Base-by-base conservation (phyloP, 2,113 vertebrate genomes). In the Sinocyclocheilus rhinocerous region DNA sequence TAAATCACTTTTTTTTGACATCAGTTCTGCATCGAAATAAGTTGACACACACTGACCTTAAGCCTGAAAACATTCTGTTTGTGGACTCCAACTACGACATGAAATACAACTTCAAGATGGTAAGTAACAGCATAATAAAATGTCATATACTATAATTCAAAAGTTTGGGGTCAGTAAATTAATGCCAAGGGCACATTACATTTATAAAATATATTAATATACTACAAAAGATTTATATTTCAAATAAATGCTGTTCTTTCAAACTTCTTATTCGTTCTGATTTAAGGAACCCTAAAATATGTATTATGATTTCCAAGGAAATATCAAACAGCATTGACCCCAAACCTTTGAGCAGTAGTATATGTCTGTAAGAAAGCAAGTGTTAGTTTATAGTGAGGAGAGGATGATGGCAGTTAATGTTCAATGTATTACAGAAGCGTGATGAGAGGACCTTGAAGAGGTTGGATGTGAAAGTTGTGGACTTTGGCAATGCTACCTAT, bases 41-140 rank as follows among this genome's bases (percentile, higher is more conserved):
- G 88, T 93, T 99, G 89, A 99, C 97, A 57, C 98, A 99, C 92
- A 99, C 98, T 42, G 98, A 99, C 92, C 92, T 99, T 90, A 99
- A 99, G 89, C 98, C 98, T 84, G 98, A 99, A 95, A 99, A 99
- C 91, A 99, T 99, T 91, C 95, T 99, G 76, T 98, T 99, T 93
- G 96, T 99, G 90, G 94, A 97, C 84, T 97, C 97, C 69, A 96
- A 97, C 88, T 98, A 97, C 88, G 90, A 96, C 76, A 93, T 99
- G 85, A 94, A 96, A 86, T 99, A 98, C 88, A 98, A 98, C 88
- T 91, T 93, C 85, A 95, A 95, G 88, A 96, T 97, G 96, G 98
- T 98, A 90, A 95, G 94, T 70, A 45, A 57, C 86, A 0, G 20
- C 29, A 80, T 48, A 3, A 87, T 85, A 4, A n/a, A 76, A 45